Percentiles rank a stretch among this genome's conserved stretches.
phyloP scores from a whole-genome alignment of 2,113 vertebrate genomes.

The Uropsilus gracilis region DNA sequence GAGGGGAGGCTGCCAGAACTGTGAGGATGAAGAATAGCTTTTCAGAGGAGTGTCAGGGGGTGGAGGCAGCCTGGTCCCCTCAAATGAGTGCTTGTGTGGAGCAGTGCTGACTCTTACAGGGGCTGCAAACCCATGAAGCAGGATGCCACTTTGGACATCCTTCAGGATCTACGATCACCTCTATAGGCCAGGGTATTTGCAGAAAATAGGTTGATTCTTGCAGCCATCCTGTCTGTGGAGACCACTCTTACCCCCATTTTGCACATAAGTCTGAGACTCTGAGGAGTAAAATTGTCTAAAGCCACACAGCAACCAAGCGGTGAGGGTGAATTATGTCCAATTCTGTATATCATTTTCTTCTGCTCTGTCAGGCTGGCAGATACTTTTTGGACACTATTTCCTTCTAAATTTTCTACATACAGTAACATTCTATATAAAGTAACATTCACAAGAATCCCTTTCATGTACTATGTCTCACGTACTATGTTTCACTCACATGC shows the following conservation, averaged over 20 bases:
- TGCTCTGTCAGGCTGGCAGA: not conserved
- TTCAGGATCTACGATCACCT: not conserved
- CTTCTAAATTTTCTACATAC: conserved; percentile 1
- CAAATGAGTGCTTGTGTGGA: not conserved
- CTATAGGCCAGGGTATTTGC: not conserved
- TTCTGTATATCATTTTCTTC: not conserved
- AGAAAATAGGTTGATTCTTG: not conserved
- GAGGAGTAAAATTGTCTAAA: conserved; percentile 1
- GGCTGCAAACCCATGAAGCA: not conserved
- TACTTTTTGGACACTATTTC: not conserved
- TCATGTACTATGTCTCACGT: not conserved
- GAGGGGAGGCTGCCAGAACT: not conserved
- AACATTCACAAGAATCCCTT: not conserved
- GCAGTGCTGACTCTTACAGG: not conserved
- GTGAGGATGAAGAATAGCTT: conserved; percentile 23
- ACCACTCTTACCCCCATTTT: not conserved
- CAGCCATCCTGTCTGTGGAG: not conserved
- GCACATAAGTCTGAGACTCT: not conserved
- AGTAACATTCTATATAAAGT: too few relatives aligned
- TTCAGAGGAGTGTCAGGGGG: not conserved
- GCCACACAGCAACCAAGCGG: not conserved
- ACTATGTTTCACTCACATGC: not conserved
- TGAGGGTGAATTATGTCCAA: not conserved
- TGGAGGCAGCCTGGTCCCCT: not conserved
- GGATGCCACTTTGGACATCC: not conserved